These are phyloP conservation scores for Oeneis ivallda DNA, from an alignment of 2,888 invertebrate genomes.

Conservation along the genomic window DNA sequence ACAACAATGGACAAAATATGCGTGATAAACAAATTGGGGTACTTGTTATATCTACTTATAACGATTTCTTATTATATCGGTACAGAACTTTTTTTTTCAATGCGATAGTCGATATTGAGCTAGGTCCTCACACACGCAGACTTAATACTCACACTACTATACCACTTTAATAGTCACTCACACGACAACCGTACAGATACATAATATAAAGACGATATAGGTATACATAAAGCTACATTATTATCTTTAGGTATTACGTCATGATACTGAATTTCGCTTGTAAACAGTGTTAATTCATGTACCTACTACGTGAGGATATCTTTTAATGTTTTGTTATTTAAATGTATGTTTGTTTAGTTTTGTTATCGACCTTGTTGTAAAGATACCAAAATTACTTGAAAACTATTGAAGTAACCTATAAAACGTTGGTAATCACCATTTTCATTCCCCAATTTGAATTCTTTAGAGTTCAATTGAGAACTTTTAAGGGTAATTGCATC, in stretches of 20 bases:
- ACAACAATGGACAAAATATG: constrained; percentile 64
- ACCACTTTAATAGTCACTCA: constrained; percentile 5
- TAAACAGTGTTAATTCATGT: constrained; percentile 35
- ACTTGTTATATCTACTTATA: not conserved
- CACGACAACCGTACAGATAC: not conserved
- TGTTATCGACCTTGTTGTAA: not conserved
- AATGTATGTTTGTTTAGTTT: constrained; percentile 5
- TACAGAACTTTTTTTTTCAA: constrained; percentile 4
- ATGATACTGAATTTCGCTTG: constrained; percentile 39
- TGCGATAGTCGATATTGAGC: not conserved
- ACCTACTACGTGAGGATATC: constrained; percentile 1
- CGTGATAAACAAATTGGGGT: constrained; percentile 41
- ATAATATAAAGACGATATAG: not conserved
- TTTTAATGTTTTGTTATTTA: constrained; percentile 13
- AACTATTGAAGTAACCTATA: not conserved
- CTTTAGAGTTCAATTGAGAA: not conserved
- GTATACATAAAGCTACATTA: not conserved
- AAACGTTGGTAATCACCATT: not conserved
- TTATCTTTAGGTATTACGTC: constrained; percentile 39
- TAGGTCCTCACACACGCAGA: not conserved
- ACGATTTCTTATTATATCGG: constrained; percentile 11
- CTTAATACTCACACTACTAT: not conserved
- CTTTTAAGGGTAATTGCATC: too few species aligned
- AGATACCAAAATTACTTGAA: constrained; percentile 2
- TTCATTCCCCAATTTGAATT: not conserved